Evolutionary conservation across 2,888 invertebrate genomes (phyloP).

Genomic region (Thera obeliscata): DNA sequence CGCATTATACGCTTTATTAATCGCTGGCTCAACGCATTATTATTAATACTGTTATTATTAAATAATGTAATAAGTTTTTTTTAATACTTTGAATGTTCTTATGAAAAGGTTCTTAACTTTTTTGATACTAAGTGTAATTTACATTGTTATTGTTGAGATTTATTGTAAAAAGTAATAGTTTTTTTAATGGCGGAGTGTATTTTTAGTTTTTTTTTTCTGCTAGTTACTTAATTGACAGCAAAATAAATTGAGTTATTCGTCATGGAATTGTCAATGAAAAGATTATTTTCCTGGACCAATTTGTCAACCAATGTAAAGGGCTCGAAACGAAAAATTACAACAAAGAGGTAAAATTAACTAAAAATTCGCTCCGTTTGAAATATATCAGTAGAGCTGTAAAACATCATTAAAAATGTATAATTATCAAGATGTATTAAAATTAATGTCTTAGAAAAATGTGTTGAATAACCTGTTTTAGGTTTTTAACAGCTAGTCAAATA

Average conservation of each 20-base stretch:
- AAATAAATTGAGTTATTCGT: too few species aligned
- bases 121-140: slow-evolving; percentile 34
- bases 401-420: slow-evolving; percentile 32
- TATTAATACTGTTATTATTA: slow-evolving; percentile 49
- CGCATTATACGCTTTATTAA: slow-evolving; percentile 59
- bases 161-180: slow-evolving; percentile 22
- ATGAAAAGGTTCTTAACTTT: slow-evolving; percentile 25
- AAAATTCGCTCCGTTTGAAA: slow-evolving; percentile 18
- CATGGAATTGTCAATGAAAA: too few species aligned
- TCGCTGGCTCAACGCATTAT: slow-evolving; percentile 72
- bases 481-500: slow-evolving; percentile 79
- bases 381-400: slow-evolving; percentile 34
- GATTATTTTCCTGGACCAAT: too few species aligned
- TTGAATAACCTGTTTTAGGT: slow-evolving; percentile 49
- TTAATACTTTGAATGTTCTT: slow-evolving; percentile 18
- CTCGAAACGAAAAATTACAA: not conserved
- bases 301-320: not conserved
- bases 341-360: not conserved
- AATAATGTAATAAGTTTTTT: slow-evolving; percentile 38
- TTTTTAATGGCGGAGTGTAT: slow-evolving; percentile 21
- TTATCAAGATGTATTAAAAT: slow-evolving; percentile 37
- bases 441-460: slow-evolving; percentile 37
- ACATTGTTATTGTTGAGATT: slow-evolving; percentile 33
- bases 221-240: not conserved
- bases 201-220: slow-evolving; percentile 2